These are phyloP conservation scores for Hydropotes inermis DNA, from an alignment of 2,113 vertebrate genomes.

Conservation along the genomic window DNA sequence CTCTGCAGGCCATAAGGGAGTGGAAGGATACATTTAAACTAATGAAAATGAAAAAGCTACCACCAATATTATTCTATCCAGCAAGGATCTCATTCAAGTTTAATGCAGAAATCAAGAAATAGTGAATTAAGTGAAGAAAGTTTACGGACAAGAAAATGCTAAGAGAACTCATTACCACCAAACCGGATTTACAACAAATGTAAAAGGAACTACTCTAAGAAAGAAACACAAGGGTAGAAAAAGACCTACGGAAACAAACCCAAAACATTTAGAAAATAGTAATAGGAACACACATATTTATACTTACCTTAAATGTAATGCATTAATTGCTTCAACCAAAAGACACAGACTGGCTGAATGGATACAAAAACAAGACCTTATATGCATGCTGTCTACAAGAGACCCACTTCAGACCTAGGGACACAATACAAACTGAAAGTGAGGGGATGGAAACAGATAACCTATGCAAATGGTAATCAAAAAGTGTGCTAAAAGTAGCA, in stretches of 20 bases:
- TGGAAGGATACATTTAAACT: neutral
- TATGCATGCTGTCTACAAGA: neutral
- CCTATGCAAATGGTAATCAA: neutral
- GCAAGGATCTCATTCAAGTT: neutral
- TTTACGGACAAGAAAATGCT: neutral
- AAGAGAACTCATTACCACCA: neutral
- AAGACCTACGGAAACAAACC: neutral
- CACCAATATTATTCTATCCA: neutral
- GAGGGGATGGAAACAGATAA: neutral
- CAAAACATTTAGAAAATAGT: neutral
- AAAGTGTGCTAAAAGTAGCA: neutral
- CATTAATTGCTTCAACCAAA: neutral
- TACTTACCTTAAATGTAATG: neutral
- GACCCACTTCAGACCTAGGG: neutral
- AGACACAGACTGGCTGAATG: neutral
- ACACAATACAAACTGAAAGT: neutral
- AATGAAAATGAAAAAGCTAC: neutral
- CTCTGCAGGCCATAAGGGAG: neutral
- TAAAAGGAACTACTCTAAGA: neutral
- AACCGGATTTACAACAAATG: neutral
- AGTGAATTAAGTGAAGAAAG: neutral
- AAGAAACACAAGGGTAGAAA: neutral
- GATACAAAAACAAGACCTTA: neutral
- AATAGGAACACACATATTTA: neutral
- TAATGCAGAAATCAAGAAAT: neutral